These are phyloP conservation scores for Nannobrachium achirus DNA, from an alignment of 2,113 vertebrate genomes.

Conservation along the genomic window DNA sequence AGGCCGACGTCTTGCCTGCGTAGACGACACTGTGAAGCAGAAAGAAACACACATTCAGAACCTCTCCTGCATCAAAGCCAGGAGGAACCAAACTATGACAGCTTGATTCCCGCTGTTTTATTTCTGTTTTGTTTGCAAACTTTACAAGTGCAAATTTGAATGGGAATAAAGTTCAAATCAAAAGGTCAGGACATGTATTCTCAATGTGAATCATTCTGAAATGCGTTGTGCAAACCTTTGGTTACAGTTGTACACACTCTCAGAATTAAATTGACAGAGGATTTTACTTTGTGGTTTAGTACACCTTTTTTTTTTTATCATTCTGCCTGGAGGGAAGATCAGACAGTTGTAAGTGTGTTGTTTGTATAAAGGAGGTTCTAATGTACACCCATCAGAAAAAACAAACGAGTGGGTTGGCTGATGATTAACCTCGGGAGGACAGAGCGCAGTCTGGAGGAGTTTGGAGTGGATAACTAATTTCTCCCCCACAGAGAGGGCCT, in stretches of 20 bases:
- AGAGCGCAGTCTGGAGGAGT: constrained; percentile 68
- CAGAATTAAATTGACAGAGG: neutral
- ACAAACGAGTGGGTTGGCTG: constrained; percentile 72
- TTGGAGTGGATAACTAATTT: constrained; percentile 79
- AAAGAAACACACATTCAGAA: neutral
- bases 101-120: no score
- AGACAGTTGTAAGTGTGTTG: constrained; percentile 1
- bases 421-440: constrained; percentile 82
- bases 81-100: no score
- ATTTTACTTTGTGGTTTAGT: constrained; percentile 18
- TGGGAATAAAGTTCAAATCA: no score
- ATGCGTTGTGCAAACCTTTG: no score
- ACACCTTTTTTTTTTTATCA: no score
- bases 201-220: no score
- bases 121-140: no score
- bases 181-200: no score
- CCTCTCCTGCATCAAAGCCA: no score
- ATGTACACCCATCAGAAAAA: constrained; percentile 71
- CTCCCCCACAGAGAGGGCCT: constrained; percentile 73
- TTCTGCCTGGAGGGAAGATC: no score
- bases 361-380: constrained; percentile 54
- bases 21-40: constrained; percentile 82
- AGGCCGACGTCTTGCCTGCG: constrained; percentile 88
- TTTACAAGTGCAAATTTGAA: no score
- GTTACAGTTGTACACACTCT: neutral